phyloP scores from a whole-genome alignment of 2,113 vertebrate species.

The Ochotona princeps region DNA sequence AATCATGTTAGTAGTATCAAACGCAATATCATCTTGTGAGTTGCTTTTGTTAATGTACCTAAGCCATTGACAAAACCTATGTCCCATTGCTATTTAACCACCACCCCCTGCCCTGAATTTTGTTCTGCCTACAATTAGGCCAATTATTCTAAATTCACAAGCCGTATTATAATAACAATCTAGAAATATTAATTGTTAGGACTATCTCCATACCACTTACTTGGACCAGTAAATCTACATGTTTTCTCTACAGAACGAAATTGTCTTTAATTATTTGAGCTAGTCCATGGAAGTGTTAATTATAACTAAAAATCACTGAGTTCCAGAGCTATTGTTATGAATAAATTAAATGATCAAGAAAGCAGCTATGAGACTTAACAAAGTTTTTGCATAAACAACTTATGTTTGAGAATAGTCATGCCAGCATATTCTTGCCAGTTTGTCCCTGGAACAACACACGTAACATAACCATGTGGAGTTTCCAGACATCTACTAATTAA shows the following conservation, averaged over 20 bases:
- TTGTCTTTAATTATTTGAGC: conserved; percentile 11
- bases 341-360: conserved; percentile 64
- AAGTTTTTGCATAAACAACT: conserved; percentile 67
- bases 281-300: conserved; percentile 34
- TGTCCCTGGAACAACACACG: conserved; percentile 5
- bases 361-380: conserved; percentile 54
- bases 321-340: conserved; percentile 52
- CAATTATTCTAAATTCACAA: conserved; percentile 15
- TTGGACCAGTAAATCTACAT: background rate
- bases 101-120: background rate
- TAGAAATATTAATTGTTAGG: background rate
- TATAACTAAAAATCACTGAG: conserved; percentile 59
- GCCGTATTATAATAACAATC: background rate
- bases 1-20: conserved; percentile 22
- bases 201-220: background rate
- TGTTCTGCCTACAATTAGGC: background rate
- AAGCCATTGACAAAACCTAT: background rate
- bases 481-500: conserved; percentile 42
- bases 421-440: conserved; percentile 61
- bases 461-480: background rate
- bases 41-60: background rate
- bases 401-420: conserved; percentile 53
- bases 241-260: conserved; percentile 42
- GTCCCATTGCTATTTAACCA: background rate
- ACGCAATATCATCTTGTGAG: background rate